These are phyloP conservation scores for Nematolebias whitei DNA, from an alignment of 2,113 vertebrate species.

Conservation along the genomic window DNA sequence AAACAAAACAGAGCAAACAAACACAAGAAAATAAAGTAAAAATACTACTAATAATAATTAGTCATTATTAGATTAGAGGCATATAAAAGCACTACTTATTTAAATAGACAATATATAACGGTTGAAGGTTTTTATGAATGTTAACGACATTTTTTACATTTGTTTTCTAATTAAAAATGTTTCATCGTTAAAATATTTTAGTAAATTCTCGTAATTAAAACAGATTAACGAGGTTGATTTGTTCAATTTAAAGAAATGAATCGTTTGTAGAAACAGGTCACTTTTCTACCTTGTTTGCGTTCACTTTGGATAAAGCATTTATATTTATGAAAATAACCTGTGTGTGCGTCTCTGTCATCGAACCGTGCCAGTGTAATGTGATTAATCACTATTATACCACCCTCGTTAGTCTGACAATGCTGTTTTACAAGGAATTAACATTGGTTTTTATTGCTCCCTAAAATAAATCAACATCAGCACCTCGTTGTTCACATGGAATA, in stretches of 20 bases:
- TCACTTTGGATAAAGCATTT: slow-evolving; percentile 49
- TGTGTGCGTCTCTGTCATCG: slow-evolving; percentile 27
- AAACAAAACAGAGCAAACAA: slow-evolving; percentile 22
- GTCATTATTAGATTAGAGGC: neutral
- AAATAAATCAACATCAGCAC: slow-evolving; percentile 61
- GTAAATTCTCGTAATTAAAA: slow-evolving; percentile 11
- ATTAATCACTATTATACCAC: slow-evolving; percentile 65
- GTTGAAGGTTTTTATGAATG: too few relatives aligned
- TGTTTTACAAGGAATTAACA: slow-evolving; percentile 65
- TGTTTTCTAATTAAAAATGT: neutral
- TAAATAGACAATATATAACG: too few relatives aligned
- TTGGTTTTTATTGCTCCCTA: slow-evolving; percentile 49
- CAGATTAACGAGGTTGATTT: too few relatives aligned
- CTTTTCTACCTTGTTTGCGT: slow-evolving; percentile 25
- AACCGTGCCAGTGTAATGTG: slow-evolving; percentile 66
- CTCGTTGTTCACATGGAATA: slow-evolving; percentile 27
- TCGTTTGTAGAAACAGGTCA: too few relatives aligned
- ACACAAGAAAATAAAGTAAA: neutral
- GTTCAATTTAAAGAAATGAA: too few relatives aligned
- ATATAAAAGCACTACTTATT: too few relatives aligned
- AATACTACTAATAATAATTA: neutral
- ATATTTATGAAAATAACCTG: slow-evolving; percentile 65
- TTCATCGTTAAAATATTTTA: neutral
- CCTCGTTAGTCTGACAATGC: slow-evolving; percentile 62
- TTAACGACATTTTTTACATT: too few relatives aligned